phyloP scores from a whole-genome alignment of 2,797 vertebrate species.

The Anguilla pacifica region DNA sequence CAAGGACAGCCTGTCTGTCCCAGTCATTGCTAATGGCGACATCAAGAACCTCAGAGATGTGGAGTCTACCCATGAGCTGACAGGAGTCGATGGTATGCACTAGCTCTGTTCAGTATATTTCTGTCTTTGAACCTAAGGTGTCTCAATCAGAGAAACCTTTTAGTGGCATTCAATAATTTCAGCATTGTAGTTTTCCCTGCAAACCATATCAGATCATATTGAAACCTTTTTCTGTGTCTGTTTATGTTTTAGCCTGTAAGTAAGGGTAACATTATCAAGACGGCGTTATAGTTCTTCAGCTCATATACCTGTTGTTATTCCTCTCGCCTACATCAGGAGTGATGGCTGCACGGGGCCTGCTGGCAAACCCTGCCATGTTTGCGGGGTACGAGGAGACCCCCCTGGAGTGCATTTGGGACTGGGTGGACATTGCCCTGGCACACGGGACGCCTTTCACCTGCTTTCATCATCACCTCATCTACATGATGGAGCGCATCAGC shows the following conservation, averaged over 20 bases:
- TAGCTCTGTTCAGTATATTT: not conserved
- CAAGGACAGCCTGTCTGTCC: slow-evolving; percentile 88
- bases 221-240: not conserved
- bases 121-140: not conserved
- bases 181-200: not conserved
- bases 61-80: slow-evolving; percentile 78
- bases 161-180: not conserved
- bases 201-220: not conserved
- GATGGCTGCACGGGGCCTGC: slow-evolving; percentile 91
- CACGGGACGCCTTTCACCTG: slow-evolving; percentile 92
- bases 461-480: slow-evolving; percentile 97
- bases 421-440: slow-evolving; percentile 88
- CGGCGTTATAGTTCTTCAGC: not conserved
- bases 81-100: slow-evolving; percentile 86
- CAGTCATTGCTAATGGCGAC: slow-evolving; percentile 92
- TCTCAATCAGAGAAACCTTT: not conserved
- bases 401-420: slow-evolving; percentile 90
- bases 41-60: slow-evolving; percentile 87
- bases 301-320: not conserved
- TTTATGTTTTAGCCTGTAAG: not conserved
- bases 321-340: slow-evolving; percentile 71
- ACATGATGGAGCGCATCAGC: slow-evolving; percentile 94
- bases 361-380: slow-evolving; percentile 97
- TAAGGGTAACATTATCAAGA: not conserved
- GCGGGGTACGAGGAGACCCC: slow-evolving; percentile 90